Evolutionary conservation across 1,140 invertebrate genomes (phyloP).

Genomic region (Macrotrachela quadricornifera): DNA sequence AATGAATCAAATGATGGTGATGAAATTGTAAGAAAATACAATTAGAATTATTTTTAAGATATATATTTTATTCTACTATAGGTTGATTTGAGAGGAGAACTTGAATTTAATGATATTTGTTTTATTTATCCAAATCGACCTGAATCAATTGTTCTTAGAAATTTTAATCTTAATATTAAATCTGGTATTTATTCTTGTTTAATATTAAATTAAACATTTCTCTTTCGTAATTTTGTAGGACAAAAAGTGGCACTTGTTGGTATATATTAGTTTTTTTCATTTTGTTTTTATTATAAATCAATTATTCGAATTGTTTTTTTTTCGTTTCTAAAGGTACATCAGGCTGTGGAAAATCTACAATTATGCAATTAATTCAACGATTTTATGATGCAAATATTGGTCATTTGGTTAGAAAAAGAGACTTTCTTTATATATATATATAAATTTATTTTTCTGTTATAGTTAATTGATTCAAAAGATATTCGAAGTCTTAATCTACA

Average conservation of each 20-base stretch:
- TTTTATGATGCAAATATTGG: constrained; percentile 65
- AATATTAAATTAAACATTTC: too few species aligned
- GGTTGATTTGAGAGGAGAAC: neutral
- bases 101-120: constrained; percentile 22
- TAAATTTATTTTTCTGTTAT: constrained; percentile 24
- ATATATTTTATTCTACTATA: too few species aligned
- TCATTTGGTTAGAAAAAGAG: constrained; percentile 53
- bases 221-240: too few species aligned
- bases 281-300: too few species aligned
- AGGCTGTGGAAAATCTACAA: constrained; percentile 54
- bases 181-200: too few species aligned
- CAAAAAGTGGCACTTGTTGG: too few species aligned
- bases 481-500: constrained; percentile 45
- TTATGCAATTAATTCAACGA: constrained; percentile 59
- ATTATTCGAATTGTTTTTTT: too few species aligned
- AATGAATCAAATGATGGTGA: neutral
- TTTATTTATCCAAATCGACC: constrained; percentile 30
- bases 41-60: too few species aligned
- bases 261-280: too few species aligned
- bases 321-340: neutral
- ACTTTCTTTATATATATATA: constrained; percentile 24
- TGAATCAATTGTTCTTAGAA: too few species aligned
- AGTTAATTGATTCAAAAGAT: constrained; percentile 40
- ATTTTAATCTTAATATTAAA: too few species aligned
- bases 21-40: too few species aligned